Conservation (phyloP, 2,797 vertebrate species). For the Crax fasciolata region DNA sequence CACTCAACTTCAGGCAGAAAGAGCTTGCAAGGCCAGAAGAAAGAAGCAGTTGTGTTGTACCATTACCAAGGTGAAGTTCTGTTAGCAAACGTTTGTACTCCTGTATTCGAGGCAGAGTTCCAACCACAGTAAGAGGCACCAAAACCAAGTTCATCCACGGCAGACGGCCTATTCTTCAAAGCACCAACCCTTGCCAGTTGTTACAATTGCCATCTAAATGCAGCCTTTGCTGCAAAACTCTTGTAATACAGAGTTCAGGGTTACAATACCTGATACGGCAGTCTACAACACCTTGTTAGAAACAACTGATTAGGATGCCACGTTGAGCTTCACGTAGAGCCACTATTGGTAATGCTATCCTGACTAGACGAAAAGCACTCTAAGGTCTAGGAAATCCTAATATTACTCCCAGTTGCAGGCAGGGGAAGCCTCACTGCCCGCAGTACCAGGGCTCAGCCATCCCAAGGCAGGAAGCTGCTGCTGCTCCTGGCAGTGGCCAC, state of each 20-base stretch:
- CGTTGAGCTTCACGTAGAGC: neutral
- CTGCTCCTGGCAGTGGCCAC: neutral
- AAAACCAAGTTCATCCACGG: neutral
- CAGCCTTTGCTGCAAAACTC: neutral
- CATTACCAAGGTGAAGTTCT: neutral
- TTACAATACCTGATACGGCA: neutral
- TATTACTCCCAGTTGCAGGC: neutral
- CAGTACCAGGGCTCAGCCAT: neutral
- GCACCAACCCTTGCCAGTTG: neutral
- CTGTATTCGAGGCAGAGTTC: neutral
- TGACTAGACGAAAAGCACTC: neutral
- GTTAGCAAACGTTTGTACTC: neutral
- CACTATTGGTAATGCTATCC: neutral
- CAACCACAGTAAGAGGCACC: neutral
- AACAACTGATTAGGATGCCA: neutral
- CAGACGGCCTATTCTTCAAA: neutral
- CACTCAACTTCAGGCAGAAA: neutral
- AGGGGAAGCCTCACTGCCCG: too few relatives aligned
- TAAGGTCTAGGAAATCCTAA: neutral
- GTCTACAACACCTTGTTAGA: neutral
- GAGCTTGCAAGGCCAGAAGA: neutral
- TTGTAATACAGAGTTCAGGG: neutral
- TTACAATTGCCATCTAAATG: neutral
- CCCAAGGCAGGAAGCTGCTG: neutral
- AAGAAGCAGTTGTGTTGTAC: neutral